Evolutionary conservation across 2,888 invertebrate species (phyloP), one percentile per base, ranked within the genome.

Genomic region (Synanthedon formicaeformis): DNA sequence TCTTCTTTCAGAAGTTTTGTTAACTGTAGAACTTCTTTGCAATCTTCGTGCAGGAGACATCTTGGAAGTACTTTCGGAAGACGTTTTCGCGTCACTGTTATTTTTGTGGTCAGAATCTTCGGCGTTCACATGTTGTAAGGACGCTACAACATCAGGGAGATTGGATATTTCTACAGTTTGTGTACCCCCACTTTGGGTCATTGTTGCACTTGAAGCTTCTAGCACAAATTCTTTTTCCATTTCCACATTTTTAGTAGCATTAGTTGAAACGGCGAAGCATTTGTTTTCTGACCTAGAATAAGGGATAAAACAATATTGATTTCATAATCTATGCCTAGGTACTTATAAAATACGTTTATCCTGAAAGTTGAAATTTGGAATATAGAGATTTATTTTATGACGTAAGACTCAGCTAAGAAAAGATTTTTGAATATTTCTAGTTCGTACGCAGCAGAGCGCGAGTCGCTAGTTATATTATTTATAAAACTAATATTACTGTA

Each of bases 241-340:
- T 23, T 78, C 80, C 13, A 60, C 59, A 57, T 65, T 71, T 65
- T 85, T 87, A 1, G 62, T 73, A 52, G 75, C 69, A 56, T 68
- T 83, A 50, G 73, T 57, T 40, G 73, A 60, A 40, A 72, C 73
- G 6, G 75, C 65, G 48, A 91, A 85, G 60, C 89, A 90, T 75
- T 90, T 91, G 40, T 90, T 91, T 79, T 91, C 92, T 3, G 93
- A 91, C 56, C 94, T 88, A 59, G 68, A 60, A n/a, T n/a, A n/a
- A 52, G 54, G 45, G 40, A 50, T 52, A 48, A 23, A 51, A n/a
- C 34, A 3, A 10, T 34, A 34, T 23, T 23, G 23, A 23, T 23
- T 23, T 23, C 23, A 23, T 18, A 11, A 12, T 45, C 40, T 34
- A 50, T 40, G 11, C 14, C 12, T 52, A 12, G 1, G 23, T 23